A percentile compares a stretch with the other conserved stretches of the same genome.
Evolutionary conservation across 1,140 invertebrate species (phyloP).

Genomic region (Drosophila athabasca): DNA sequence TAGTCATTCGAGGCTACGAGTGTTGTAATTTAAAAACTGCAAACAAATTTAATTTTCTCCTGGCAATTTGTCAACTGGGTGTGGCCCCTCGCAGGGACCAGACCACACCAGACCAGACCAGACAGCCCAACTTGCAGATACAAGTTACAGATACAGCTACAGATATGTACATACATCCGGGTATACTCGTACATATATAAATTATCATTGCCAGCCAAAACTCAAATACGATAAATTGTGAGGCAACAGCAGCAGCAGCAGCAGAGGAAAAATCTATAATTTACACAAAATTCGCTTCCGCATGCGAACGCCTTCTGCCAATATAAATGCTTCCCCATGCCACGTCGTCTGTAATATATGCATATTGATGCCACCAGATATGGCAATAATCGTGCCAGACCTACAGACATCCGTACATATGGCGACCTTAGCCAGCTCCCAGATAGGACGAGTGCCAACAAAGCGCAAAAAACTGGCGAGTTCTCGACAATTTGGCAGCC

Average conservation of each 20-base stretch:
- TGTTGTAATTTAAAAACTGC: slow-evolving; percentile 43
- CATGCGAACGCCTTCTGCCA: slow-evolving; percentile 46
- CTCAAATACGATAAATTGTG: slow-evolving; percentile 77
- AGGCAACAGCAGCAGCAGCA: slow-evolving; percentile 44
- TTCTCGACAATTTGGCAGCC: slow-evolving; percentile 33
- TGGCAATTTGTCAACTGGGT: slow-evolving; percentile 78
- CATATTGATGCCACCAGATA: slow-evolving; percentile 67
- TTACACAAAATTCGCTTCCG: slow-evolving; percentile 80
- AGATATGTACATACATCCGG: not conserved
- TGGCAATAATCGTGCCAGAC: slow-evolving; percentile 47
- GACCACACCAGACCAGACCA: slow-evolving; percentile 15
- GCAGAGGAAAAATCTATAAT: slow-evolving; percentile 69
- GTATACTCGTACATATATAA: slow-evolving; percentile 42
- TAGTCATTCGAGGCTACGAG: slow-evolving; percentile 12
- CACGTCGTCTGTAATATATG: slow-evolving; percentile 45
- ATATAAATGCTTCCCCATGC: slow-evolving; percentile 52
- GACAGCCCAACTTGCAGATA: slow-evolving; percentile 4
- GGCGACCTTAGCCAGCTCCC: slow-evolving; percentile 36
- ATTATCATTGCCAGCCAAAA: slow-evolving; percentile 77
- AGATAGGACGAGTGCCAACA: slow-evolving; percentile 61
- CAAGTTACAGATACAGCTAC: slow-evolving; percentile 17
- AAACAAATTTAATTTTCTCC: slow-evolving; percentile 43
- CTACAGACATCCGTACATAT: slow-evolving; percentile 22
- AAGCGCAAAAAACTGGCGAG: slow-evolving; percentile 1
- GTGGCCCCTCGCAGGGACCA: slow-evolving; percentile 35